phyloP scores from a whole-genome alignment of 2,113 vertebrate genomes.

The Coturnix japonica region DNA sequence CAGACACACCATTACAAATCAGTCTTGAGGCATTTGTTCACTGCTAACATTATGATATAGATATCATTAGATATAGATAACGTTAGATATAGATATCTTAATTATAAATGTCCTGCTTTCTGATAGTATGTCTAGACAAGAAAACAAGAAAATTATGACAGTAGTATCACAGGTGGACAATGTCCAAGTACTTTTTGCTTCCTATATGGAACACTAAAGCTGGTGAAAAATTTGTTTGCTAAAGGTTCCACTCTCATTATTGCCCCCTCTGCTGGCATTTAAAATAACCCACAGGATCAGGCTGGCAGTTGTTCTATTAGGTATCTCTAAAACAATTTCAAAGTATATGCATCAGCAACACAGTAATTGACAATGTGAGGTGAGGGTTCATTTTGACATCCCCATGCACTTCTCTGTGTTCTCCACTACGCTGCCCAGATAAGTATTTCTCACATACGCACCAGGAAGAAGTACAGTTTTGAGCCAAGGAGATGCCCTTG shows the following conservation, averaged over 20 bases:
- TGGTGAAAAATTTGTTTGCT: neutral
- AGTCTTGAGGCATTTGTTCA: neutral
- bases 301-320: neutral
- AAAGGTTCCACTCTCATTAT: neutral
- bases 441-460: neutral
- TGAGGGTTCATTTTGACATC: neutral
- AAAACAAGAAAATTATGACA: neutral
- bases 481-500: neutral
- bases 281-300: neutral
- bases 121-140: neutral
- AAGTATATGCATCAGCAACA: neutral
- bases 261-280: neutral
- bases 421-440: neutral
- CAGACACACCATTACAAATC: rapidly evolving
- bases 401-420: rapidly evolving
- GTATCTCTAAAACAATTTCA: neutral
- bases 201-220: neutral
- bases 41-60: neutral
- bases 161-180: neutral
- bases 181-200: neutral
- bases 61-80: too few relatives aligned
- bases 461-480: neutral
- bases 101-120: neutral
- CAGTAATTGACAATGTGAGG: neutral
- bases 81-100: neutral